Evolutionary conservation across 2,797 vertebrate genomes (phyloP).

Genomic region (Hydrocynus forskahlii): DNA sequence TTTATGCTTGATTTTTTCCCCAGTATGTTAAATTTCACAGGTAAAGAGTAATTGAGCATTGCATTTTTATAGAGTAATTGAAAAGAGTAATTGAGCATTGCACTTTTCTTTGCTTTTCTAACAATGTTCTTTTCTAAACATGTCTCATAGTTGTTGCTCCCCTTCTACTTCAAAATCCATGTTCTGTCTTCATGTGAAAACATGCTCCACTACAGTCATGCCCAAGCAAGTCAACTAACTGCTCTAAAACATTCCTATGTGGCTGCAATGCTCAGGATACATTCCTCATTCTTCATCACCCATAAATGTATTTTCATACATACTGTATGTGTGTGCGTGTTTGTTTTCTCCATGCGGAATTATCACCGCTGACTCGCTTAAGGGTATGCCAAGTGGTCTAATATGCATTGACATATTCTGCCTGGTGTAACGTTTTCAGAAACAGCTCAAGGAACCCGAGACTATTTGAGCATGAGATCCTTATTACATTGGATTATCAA

Average conservation of each 20-base stretch:
- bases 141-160: neutral
- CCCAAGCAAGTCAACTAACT: slow-evolving; percentile 38
- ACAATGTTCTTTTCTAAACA: neutral
- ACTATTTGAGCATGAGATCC: neutral
- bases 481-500: slow-evolving; percentile 5
- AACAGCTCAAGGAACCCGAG: neutral
- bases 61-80: no score
- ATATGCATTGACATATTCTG: slow-evolving; percentile 2
- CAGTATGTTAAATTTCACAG: no score
- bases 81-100: no score
- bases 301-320: neutral
- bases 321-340: slow-evolving; percentile 3
- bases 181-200: slow-evolving; percentile 28
- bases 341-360: slow-evolving; percentile 14
- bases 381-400: slow-evolving; percentile 8
- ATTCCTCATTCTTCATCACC: slow-evolving; percentile 45
- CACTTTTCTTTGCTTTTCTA: neutral
- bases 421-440: neutral
- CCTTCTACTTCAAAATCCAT: neutral
- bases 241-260: slow-evolving; percentile 19
- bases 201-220: slow-evolving; percentile 15
- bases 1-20: no score
- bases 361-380: neutral
- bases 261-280: neutral
- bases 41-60: no score